phyloP scores from a whole-genome alignment of 2,797 vertebrate species.

The Malacoraja senta region DNA sequence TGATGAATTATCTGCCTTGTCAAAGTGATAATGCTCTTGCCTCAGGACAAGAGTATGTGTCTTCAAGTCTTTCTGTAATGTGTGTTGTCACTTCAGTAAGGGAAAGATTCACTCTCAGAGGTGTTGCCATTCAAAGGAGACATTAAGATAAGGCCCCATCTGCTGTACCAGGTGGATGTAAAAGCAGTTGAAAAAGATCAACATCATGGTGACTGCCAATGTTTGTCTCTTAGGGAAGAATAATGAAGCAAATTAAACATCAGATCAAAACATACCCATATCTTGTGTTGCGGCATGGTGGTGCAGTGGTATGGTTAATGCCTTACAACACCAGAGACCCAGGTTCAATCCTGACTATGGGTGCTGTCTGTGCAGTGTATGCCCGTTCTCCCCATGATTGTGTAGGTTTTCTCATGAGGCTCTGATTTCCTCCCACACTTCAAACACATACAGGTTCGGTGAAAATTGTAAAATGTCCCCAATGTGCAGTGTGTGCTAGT shows the following conservation, averaged over 20 bases:
- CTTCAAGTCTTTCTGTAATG: background rate
- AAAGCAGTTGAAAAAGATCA: background rate
- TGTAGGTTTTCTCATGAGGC: too few species aligned
- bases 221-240: background rate
- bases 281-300: too few species aligned
- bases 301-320: too few species aligned
- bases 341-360: too few species aligned
- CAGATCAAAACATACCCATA: too few species aligned
- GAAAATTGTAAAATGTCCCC: too few species aligned
- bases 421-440: too few species aligned
- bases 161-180: background rate
- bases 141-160: background rate
- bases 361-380: too few species aligned
- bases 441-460: too few species aligned
- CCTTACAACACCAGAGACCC: too few species aligned
- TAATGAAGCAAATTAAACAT: background rate
- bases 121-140: background rate
- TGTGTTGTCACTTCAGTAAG: background rate
- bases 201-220: background rate
- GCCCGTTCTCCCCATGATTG: too few species aligned
- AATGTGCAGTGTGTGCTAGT: too few species aligned
- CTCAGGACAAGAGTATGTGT: background rate
- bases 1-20: background rate
- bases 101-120: background rate
- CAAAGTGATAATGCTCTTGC: background rate